A percentile compares a stretch with the other conserved stretches of the same genome.
These are phyloP conservation scores for Drosophila prosaltans DNA, from an alignment of 1,140 invertebrate genomes.

Conservation along the genomic window DNA sequence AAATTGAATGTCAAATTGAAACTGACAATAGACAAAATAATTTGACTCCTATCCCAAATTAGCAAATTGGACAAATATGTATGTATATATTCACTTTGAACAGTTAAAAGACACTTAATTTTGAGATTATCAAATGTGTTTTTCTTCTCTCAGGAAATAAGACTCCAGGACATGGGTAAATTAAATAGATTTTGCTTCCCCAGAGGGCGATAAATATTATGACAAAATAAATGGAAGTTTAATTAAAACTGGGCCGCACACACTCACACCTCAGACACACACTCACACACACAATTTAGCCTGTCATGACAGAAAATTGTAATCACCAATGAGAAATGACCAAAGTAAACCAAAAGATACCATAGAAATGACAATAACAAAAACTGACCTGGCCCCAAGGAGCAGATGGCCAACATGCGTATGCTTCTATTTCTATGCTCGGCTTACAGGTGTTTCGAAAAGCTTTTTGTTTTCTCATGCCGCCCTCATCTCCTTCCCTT, in stretches of 20 bases:
- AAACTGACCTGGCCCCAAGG: slow-evolving; percentile 12
- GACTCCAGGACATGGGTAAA: slow-evolving; percentile 23
- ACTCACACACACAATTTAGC: slow-evolving; percentile 5
- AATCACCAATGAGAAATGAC: slow-evolving; percentile 77
- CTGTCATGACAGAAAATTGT: slow-evolving; percentile 55
- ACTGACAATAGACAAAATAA: too few species aligned
- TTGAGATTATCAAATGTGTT: not conserved
- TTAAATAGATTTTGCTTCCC: slow-evolving; percentile 40
- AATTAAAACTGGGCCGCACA: slow-evolving; percentile 60
- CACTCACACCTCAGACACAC: not conserved
- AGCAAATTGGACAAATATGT: too few species aligned
- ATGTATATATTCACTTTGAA: not conserved
- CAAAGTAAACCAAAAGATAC: slow-evolving; percentile 27
- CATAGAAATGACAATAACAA: slow-evolving; percentile 57
- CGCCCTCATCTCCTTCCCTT: not conserved
- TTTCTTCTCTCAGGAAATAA: slow-evolving; percentile 25
- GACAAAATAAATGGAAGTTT: slow-evolving; percentile 76
- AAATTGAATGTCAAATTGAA: too few species aligned
- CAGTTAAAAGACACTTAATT: not conserved
- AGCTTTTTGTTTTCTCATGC: slow-evolving; percentile 7
- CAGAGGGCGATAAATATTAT: slow-evolving; percentile 69
- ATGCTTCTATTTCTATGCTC: slow-evolving; percentile 29
- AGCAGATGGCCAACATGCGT: slow-evolving; percentile 4
- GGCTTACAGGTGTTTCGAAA: slow-evolving; percentile 50
- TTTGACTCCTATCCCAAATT: too few species aligned